Evolutionary conservation across 1,140 invertebrate species (phyloP).

Genomic region (Palaemon carinicauda): DNA sequence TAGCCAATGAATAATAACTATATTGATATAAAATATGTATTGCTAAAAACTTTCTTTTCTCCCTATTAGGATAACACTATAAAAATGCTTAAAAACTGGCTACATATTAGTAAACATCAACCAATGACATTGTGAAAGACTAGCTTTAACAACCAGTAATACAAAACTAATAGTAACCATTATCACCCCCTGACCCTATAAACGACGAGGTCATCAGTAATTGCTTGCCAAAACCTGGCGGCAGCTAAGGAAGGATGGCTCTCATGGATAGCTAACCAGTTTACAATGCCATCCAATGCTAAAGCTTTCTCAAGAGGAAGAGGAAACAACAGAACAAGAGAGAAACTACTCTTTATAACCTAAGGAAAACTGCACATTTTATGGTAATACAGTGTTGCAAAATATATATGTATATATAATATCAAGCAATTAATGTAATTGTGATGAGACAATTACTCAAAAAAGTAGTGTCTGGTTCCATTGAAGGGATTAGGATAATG

Average conservation of each 20-base stretch:
- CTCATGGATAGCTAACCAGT: too few relatives aligned
- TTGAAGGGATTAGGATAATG: conserved; percentile 5
- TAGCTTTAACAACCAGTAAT: conserved; percentile 49
- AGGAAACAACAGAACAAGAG: too few relatives aligned
- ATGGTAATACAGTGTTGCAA: too few relatives aligned
- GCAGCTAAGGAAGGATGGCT: background rate
- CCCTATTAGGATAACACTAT: conserved; percentile 48
- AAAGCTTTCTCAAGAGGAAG: too few relatives aligned
- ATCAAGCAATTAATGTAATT: too few relatives aligned
- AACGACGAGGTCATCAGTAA: conserved; percentile 23
- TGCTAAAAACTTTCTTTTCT: conserved; percentile 47
- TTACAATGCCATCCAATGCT: too few relatives aligned
- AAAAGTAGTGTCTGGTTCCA: background rate
- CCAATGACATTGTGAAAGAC: conserved; percentile 52
- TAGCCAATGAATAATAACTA: conserved; percentile 45
- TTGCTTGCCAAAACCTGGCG: background rate
- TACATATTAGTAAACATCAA: conserved; percentile 50
- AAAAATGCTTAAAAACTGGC: conserved; percentile 48
- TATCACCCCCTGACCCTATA: conserved; percentile 44
- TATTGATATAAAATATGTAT: conserved; percentile 50
- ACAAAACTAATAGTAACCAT: conserved; percentile 46
- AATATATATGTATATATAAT: too few relatives aligned
- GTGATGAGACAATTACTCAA: background rate
- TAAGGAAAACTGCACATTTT: too few relatives aligned
- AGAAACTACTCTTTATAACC: too few relatives aligned